A percentile compares a stretch with the other conserved stretches of the same genome.
Evolutionary conservation across 2,113 vertebrate species (phyloP).

Genomic region (Laterallus jamaicensis): DNA sequence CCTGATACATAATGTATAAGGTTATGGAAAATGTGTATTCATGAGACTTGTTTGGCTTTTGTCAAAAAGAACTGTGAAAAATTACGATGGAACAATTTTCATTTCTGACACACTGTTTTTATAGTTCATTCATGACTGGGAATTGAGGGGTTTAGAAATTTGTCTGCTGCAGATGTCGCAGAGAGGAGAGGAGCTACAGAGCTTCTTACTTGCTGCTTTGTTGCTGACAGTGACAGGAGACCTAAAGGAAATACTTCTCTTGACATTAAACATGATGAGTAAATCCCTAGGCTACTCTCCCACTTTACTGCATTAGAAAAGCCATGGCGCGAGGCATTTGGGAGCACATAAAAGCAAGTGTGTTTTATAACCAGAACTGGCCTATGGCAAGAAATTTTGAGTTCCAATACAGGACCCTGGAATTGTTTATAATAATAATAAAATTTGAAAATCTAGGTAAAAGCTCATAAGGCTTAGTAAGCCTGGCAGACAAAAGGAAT

Average conservation of each 20-base stretch:
- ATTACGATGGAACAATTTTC: slow-evolving; percentile 83
- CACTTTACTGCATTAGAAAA: background rate
- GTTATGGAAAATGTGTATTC: slow-evolving; percentile 78
- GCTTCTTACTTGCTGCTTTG: slow-evolving; percentile 64
- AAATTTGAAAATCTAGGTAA: background rate
- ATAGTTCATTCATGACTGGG: slow-evolving; percentile 75
- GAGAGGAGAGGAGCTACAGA: slow-evolving; percentile 55
- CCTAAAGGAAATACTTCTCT: slow-evolving; percentile 16
- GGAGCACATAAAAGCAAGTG: background rate
- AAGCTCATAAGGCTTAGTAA: background rate
- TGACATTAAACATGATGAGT: slow-evolving; percentile 48
- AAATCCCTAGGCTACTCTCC: slow-evolving; percentile 60
- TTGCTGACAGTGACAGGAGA: slow-evolving; percentile 66
- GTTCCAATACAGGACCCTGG: background rate
- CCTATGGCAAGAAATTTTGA: background rate
- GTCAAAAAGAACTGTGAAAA: slow-evolving; percentile 83
- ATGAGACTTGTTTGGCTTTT: slow-evolving; percentile 81
- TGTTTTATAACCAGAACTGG: background rate
- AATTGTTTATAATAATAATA: background rate
- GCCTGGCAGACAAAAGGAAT: background rate
- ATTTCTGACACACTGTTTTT: slow-evolving; percentile 84
- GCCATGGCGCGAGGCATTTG: background rate
- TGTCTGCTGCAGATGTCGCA: slow-evolving; percentile 69
- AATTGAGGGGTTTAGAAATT: slow-evolving; percentile 75
- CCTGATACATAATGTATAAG: slow-evolving; percentile 82